Percentiles rank a stretch among this genome's conserved stretches.
These are phyloP conservation scores for Ceratina calcarata DNA, from an alignment of 1,140 invertebrate species.

Conservation along the genomic window DNA sequence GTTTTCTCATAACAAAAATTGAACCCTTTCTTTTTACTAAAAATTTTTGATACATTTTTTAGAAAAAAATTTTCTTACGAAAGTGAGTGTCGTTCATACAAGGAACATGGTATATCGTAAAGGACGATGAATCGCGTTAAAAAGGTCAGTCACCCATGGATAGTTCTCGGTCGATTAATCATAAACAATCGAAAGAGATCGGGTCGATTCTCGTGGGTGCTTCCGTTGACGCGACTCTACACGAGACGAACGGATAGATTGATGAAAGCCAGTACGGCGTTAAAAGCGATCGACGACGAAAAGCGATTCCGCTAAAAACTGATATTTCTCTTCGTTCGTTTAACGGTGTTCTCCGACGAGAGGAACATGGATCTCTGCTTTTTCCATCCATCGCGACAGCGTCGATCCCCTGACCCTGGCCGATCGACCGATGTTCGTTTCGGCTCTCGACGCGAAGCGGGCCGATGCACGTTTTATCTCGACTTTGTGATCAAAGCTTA, in stretches of 20 bases:
- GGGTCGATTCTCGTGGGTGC: background rate
- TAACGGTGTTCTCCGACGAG: background rate
- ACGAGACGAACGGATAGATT: conserved; percentile 26
- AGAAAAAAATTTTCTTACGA: too few species aligned
- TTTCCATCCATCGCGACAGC: background rate
- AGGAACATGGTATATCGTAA: background rate
- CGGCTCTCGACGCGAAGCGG: conserved; percentile 33
- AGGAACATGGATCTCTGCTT: too few species aligned
- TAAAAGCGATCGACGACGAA: conserved; percentile 2
- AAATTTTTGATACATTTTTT: too few species aligned
- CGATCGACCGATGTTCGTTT: conserved; percentile 52
- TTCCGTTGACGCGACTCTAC: conserved; percentile 8
- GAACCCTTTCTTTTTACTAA: too few species aligned
- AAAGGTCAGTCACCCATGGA: background rate
- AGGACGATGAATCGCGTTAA: background rate
- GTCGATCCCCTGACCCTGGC: background rate
- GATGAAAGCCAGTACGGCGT: background rate
- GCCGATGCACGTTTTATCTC: conserved; percentile 58
- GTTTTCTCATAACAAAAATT: too few species aligned
- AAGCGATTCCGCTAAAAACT: conserved; percentile 46
- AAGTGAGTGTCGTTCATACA: background rate
- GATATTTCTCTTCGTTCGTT: conserved; percentile 43
- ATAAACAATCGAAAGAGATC: background rate
- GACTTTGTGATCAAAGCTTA: conserved; percentile 71
- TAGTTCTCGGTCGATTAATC: conserved; percentile 14